Evolutionary conservation across 1,140 invertebrate species (phyloP).

Genomic region (Lineus longissimus): DNA sequence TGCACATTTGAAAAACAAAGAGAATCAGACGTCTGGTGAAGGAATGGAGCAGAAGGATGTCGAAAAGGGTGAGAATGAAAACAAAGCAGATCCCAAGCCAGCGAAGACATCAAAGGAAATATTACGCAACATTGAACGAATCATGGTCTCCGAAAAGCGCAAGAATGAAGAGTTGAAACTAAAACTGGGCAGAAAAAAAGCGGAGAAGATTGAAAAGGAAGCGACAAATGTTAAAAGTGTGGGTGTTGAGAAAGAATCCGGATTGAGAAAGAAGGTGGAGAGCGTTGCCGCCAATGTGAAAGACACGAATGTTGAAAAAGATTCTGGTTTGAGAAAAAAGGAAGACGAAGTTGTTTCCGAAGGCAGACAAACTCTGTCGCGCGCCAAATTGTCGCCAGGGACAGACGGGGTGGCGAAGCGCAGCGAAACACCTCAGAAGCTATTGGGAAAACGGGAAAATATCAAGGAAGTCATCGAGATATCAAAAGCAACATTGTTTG

Average conservation of each 20-base stretch:
- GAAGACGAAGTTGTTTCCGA: background rate
- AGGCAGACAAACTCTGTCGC: background rate
- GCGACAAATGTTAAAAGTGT: background rate
- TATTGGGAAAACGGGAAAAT: too few species aligned
- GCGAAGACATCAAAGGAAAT: too few species aligned
- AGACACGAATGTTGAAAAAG: background rate
- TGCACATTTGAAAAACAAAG: too few species aligned
- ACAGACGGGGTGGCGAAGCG: background rate
- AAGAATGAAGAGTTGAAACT: background rate
- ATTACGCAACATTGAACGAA: too few species aligned
- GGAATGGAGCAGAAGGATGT: too few species aligned
- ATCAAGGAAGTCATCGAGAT: background rate
- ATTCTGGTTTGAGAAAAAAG: background rate
- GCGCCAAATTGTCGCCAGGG: background rate
- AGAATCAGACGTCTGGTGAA: too few species aligned
- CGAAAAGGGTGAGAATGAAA: too few species aligned
- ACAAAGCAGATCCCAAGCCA: too few species aligned
- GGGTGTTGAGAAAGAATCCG: background rate
- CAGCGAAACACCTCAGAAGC: background rate
- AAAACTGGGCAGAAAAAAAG: background rate
- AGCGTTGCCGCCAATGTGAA: background rate
- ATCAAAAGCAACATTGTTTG: too few species aligned
- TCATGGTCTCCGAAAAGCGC: too few species aligned
- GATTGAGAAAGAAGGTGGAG: background rate
- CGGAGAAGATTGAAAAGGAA: background rate